Evolutionary conservation across 1,140 invertebrate species (phyloP), one percentile per base, ranked within the genome.

Genomic region (Cephus cinctus): DNA sequence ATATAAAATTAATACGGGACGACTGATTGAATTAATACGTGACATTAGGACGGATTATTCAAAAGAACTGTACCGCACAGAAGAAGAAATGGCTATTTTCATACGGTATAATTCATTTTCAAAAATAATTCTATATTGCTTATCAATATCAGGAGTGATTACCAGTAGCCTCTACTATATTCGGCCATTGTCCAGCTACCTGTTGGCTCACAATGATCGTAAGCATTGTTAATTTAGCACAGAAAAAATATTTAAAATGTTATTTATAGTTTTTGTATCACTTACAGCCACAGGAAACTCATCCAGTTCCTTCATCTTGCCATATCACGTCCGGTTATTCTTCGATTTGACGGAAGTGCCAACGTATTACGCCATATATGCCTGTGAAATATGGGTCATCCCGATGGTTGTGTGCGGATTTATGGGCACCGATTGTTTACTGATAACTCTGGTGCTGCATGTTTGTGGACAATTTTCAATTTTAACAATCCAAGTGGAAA

Each of bases 91-190:
- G 12, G 20, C 42, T 9, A 32, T 35, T 16, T 48, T n/a, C n/a
- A n/a, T n/a, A n/a, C n/a, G 39, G 46, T 48, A 41, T 16, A 48
- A 42, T 19, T 41, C 42, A 12, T 48, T 38, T 32, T n/a, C n/a
- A n/a, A n/a, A n/a, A n/a, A n/a, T n/a, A n/a, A n/a, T n/a, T n/a
- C n/a, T n/a, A n/a, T n/a, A n/a, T n/a, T n/a, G n/a, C n/a, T n/a
- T n/a, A n/a, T n/a, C n/a, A n/a, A n/a, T n/a, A n/a, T n/a, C n/a
- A n/a, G n/a, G n/a, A n/a, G n/a, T n/a, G n/a, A n/a, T n/a, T n/a
- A n/a, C n/a, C n/a, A n/a, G n/a, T n/a, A n/a, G n/a, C n/a, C n/a
- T n/a, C n/a, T n/a, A n/a, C n/a, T n/a, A n/a, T n/a, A n/a, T n/a
- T n/a, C n/a, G n/a, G n/a, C n/a, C n/a, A n/a, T n/a, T n/a, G n/a